These are phyloP conservation scores for Pungitius pungitius DNA, from an alignment of 2,113 vertebrate genomes.

Conservation along the genomic window DNA sequence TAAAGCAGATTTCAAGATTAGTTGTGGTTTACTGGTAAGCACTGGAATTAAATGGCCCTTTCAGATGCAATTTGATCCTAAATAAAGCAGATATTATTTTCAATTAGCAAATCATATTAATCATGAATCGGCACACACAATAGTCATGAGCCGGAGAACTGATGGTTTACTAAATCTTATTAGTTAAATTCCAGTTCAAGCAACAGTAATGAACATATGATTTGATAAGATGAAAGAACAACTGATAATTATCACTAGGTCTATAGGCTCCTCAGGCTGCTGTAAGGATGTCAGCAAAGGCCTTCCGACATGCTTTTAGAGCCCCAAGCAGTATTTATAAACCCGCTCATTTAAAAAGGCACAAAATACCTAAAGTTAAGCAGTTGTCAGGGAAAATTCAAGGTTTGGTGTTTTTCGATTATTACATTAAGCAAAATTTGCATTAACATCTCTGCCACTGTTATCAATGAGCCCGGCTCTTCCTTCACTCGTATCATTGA, in stretches of 20 bases:
- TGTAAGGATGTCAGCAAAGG: conserved; percentile 33
- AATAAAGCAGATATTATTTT: conserved; percentile 9
- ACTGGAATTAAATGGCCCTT: not conserved
- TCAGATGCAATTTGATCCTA: conserved; percentile 6
- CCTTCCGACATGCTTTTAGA: conserved; percentile 24
- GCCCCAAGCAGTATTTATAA: conserved; percentile 30
- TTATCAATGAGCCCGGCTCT: conserved; percentile 40
- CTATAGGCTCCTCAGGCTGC: conserved; percentile 23
- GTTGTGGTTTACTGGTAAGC: conserved; percentile 7
- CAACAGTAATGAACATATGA: conserved; percentile 28
- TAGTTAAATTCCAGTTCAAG: conserved; percentile 23
- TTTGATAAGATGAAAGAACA: conserved; percentile 31
- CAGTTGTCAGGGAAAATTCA: conserved; percentile 15
- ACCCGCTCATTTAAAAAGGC: conserved; percentile 28
- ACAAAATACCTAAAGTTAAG: conserved; percentile 16
- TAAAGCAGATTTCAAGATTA: not conserved
- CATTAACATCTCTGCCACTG: conserved; percentile 30
- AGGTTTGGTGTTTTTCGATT: conserved; percentile 24
- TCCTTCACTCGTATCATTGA: conserved; percentile 19
- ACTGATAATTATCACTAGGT: conserved; percentile 46
- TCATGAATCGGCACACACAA: conserved; percentile 31
- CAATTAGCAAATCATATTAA: conserved; percentile 10
- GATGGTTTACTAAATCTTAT: not conserved
- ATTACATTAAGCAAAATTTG: conserved; percentile 3
- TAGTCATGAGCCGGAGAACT: conserved; percentile 5